These are phyloP conservation scores for Petrosia ficiformis DNA, from an alignment of 37 sponge, comb jelly and placozoan genomes.

Conservation along the genomic window DNA sequence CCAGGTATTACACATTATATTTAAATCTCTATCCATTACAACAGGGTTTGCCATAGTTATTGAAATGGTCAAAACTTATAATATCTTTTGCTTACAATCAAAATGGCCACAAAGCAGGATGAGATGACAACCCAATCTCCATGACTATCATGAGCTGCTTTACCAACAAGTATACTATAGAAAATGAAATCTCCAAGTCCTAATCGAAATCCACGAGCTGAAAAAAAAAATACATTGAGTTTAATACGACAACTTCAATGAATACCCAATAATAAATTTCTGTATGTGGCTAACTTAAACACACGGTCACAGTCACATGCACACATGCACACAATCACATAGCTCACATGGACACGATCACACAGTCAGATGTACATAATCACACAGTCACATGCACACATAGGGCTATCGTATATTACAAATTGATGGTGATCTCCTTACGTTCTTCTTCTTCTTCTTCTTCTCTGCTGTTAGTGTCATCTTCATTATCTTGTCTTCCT, in stretches of 20 bases:
- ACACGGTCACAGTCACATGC: no score
- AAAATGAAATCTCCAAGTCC: slow-evolving; percentile 99
- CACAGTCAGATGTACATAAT: no score
- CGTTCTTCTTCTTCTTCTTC: background rate
- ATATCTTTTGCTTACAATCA: slow-evolving; percentile 69
- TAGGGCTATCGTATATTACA: no score
- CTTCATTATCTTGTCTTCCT: slow-evolving; percentile 34
- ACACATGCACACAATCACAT: no score
- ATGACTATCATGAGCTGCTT: slow-evolving; percentile 83
- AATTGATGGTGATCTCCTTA: background rate
- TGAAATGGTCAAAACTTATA: no score
- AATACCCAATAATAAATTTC: background rate
- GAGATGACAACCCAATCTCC: slow-evolving; percentile 95
- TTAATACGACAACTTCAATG: background rate
- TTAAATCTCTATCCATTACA: no score
- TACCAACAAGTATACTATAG: slow-evolving; percentile 96
- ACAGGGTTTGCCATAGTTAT: no score
- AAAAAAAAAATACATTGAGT: no score
- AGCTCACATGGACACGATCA: no score
- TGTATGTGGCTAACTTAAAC: background rate
- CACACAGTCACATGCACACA: no score
- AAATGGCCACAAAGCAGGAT: slow-evolving; percentile 90
- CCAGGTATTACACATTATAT: background rate
- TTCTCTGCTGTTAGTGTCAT: background rate
- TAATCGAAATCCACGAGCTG: slow-evolving; percentile 89